Evolutionary conservation across 2,797 vertebrate species (phyloP), one percentile per base, ranked within the genome.

Genomic region (Schizopygopsis pylzovi): DNA sequence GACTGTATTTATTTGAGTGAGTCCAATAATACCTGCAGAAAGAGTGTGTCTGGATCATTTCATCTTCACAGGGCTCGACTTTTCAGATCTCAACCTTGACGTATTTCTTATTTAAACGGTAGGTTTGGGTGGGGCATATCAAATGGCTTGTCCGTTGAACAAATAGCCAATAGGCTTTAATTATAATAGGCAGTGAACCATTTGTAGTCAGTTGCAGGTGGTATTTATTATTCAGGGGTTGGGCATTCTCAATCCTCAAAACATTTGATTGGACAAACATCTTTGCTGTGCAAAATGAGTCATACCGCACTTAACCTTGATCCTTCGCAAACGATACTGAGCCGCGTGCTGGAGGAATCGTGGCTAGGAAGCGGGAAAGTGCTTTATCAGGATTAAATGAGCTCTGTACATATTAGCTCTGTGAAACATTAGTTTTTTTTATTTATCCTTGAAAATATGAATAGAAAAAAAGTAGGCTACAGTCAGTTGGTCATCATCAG

Each of bases 1-100:
- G 83, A 84, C 73, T 37, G 63, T 73, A 83, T 72, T 83, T 75
- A 81, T 88, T 83, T 70, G 45, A 79, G 71, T 6, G 43, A 80
- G 63, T 72, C 82, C 77, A 41, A 85, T 71, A 90, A 87, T 28
- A 82, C 71, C 81, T 77, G 28, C 9, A 47, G 45, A 47, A 41
- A 70, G 77, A 83, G 47, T 77, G 81, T 79, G 37, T 78, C 45
- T 82, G 59, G 47, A 59, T 59, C 15, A 61, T 81, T 77, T 79
- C 22, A 73, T 67, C 79, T 79, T 81, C 63, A 81, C 37, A 43
- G 73, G 22, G 15, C 82, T 84, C 28, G 45, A 67, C 73, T 28
- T 65, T 70, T 85, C 39, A 79, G 39, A 85, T 80, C 67, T 80
- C 12, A 63, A 3, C 33, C 63, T 12, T 79, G 15, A 63, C 16